Evolutionary conservation across 1,140 invertebrate species (phyloP).

Genomic region (Drosophila tropicalis): DNA sequence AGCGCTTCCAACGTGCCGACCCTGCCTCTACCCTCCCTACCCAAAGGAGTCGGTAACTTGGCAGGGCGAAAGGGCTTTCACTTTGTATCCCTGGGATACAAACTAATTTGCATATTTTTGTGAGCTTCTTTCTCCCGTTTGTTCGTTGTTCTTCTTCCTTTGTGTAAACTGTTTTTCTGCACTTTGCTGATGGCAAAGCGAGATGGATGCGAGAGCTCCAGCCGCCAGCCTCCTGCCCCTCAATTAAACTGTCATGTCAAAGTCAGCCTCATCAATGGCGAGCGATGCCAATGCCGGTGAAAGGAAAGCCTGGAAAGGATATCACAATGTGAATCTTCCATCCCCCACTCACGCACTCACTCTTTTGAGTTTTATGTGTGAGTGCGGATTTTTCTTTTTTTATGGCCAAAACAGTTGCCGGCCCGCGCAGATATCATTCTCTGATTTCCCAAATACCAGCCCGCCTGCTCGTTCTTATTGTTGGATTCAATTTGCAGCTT

Average conservation of each 20-base stretch:
- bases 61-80: neutral
- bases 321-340: neutral
- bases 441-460: constrained; percentile 35
- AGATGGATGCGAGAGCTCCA: neutral
- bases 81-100: constrained; percentile 31
- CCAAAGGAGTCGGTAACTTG: neutral
- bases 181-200: neutral
- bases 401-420: constrained; percentile 35
- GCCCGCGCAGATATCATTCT: constrained; percentile 25
- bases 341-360: neutral
- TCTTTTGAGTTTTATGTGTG: constrained; percentile 2
- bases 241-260: constrained; percentile 80
- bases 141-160: neutral
- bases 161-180: constrained; percentile 18
- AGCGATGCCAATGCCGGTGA: constrained; percentile 21
- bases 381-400: constrained; percentile 31
- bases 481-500: constrained; percentile 55
- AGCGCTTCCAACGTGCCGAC: neutral
- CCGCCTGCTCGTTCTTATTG: neutral
- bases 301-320: constrained; percentile 10
- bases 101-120: constrained; percentile 75
- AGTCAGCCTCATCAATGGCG: constrained; percentile 63
- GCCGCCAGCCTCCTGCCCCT: constrained; percentile 33
- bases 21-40: neutral
- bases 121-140: constrained; percentile 10